Percentiles rank a stretch among this genome's conserved stretches.
Evolutionary conservation across 2,113 vertebrate species (phyloP).

Genomic region (Progne subis): DNA sequence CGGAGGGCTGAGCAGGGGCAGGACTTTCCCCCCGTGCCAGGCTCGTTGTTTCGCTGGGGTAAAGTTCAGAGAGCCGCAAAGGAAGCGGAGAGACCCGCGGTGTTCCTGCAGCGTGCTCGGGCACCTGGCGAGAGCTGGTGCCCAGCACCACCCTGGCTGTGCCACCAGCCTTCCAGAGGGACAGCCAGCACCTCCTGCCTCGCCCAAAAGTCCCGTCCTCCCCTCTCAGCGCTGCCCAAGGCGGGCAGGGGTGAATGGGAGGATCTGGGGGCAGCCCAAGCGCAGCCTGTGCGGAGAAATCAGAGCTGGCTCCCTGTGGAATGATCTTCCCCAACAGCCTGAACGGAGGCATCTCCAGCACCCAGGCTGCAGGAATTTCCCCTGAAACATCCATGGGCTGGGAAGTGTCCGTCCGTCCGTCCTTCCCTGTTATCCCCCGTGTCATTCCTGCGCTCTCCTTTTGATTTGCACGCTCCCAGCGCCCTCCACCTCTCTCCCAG

Average conservation of each 20-base stretch:
- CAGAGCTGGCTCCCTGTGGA: not conserved
- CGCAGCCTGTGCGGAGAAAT: not conserved
- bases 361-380: not conserved
- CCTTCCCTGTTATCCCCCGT: not conserved
- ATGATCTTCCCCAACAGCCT: not conserved
- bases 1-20: accelerated
- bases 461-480: accelerated
- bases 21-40: not conserved
- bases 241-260: not conserved
- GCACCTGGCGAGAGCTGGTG: not conserved
- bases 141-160: not conserved
- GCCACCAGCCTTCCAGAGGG: not conserved
- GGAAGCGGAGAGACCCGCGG: not conserved
- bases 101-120: not conserved
- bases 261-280: not conserved
- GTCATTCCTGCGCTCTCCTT: not conserved
- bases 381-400: not conserved
- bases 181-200: not conserved
- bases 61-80: slow-evolving; percentile 25
- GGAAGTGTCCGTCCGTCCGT: not conserved
- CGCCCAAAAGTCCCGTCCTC: not conserved
- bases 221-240: not conserved
- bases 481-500: not conserved
- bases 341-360: not conserved
- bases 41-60: not conserved